Evolutionary conservation across 23 tunicate genomes (phyloP).

Genomic region (Diplosoma virens): DNA sequence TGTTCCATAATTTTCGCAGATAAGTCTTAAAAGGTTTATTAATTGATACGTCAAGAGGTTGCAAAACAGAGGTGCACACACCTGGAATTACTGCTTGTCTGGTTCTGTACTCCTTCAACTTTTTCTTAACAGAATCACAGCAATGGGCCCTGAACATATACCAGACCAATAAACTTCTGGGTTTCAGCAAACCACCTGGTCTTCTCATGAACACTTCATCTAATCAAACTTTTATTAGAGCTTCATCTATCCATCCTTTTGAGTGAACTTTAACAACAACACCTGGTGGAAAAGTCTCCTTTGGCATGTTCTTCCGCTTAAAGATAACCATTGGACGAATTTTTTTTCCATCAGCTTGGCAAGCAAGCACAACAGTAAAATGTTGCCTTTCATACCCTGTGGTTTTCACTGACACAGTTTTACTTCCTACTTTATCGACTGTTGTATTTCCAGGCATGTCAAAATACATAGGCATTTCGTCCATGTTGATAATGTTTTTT

Average conservation of each 20-base stretch:
- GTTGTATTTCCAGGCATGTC: slow-evolving; percentile 37
- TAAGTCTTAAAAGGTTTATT: slow-evolving; percentile 9
- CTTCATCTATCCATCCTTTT: slow-evolving; percentile 48
- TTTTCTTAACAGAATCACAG: slow-evolving; percentile 8
- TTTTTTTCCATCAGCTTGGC: slow-evolving; percentile 1
- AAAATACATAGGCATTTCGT: slow-evolving; percentile 37
- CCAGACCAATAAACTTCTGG: slow-evolving; percentile 1
- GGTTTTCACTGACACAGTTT: slow-evolving; percentile 18
- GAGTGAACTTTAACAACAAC: slow-evolving; percentile 18
- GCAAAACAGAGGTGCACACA: slow-evolving; percentile 11
- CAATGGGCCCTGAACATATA: slow-evolving; percentile 19
- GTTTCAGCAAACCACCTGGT: slow-evolving; percentile 16
- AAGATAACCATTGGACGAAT: slow-evolving; percentile 2
- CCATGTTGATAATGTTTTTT: slow-evolving; percentile 13
- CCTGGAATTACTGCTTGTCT: slow-evolving; percentile 29
- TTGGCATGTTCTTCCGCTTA: slow-evolving; percentile 22
- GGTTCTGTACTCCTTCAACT: slow-evolving; percentile 4
- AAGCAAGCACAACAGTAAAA: slow-evolving; percentile 22
- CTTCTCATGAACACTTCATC: slow-evolving; percentile 6
- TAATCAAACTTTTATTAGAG: neutral
- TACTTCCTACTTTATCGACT: slow-evolving; percentile 8
- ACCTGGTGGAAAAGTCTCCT: slow-evolving; percentile 33
- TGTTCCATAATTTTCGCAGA: neutral
- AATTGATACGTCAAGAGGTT: neutral
- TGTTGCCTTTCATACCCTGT: slow-evolving; percentile 33